Evolutionary conservation across 1,140 invertebrate species (phyloP), one percentile per base, ranked within the genome.

Genomic region (Choristoneura fumiferana): DNA sequence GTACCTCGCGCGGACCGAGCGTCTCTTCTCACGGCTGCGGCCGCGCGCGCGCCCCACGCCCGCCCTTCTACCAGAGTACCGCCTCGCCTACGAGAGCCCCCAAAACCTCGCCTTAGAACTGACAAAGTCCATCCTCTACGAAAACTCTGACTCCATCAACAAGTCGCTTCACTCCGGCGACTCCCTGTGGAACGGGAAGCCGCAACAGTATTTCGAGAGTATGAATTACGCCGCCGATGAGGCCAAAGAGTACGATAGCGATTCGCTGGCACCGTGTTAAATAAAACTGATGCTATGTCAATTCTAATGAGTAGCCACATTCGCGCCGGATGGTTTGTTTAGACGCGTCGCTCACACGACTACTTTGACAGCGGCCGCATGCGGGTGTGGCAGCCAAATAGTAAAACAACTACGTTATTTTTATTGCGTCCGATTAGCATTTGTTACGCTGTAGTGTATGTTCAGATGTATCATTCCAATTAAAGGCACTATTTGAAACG

Each of bases 201-300:
- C 84, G 15, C 87, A 83, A 37, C 76, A 80, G 40, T 87, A 85
- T 67, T 90, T 87, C 64, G 89, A 90, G 62, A 89, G 86, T 62
- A 80, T 89, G 71, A 76, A 78, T 54, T 81, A 85, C 68, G 73
- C 68, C 33, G 69, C 62, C 22, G 59, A 56, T 10, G 65, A 65
- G n/a, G 60, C 57, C 15, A 68, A 74, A 8, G 81, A 84, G 22
- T 88, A 81, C 62, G 81, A 85, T 57, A 75, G 71, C 45, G 84
- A 90, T 56, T 90, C 87, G n/a, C 67, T 89, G 8, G 72, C 73
- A 22, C 75, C 68, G 12, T 69, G 54, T 62, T 10, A 17, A 36
- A 49, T 22, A 29, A 22, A 12, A 29, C 18, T 49, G 40, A 18
- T 10, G 1, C 17, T 43, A 22, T n/a, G 15, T 45, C n/a, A 13